A percentile compares a stretch with the other conserved stretches of the same genome.
These are phyloP conservation scores for Oreortyx pictus DNA, from an alignment of 2,797 vertebrate species.

Conservation along the genomic window DNA sequence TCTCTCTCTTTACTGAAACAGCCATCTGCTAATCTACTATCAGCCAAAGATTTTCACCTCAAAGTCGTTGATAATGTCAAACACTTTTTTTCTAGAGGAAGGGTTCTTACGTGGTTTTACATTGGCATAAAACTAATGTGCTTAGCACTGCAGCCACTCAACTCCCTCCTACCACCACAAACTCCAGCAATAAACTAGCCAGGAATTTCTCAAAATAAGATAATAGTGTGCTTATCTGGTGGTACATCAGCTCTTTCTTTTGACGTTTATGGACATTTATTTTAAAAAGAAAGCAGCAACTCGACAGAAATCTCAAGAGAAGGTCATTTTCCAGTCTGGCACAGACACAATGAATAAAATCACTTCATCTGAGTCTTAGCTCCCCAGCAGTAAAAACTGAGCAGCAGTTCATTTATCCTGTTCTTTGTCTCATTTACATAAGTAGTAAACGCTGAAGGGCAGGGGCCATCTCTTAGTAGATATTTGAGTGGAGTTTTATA, in stretches of 20 bases:
- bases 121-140: neutral
- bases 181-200: neutral
- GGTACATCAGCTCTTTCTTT: neutral
- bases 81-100: neutral
- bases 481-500: neutral
- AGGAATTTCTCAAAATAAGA: neutral
- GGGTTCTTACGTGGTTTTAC: neutral
- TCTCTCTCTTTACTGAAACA: neutral
- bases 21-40: neutral
- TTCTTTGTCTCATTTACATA: neutral
- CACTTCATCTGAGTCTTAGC: neutral
- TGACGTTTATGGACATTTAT: neutral
- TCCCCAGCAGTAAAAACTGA: neutral
- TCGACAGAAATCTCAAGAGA: neutral
- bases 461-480: neutral
- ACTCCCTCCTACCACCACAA: neutral
- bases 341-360: neutral
- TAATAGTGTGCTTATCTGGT: neutral
- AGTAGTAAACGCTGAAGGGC: neutral
- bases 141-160: neutral
- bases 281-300: neutral
- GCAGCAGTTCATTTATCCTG: neutral
- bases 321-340: neutral
- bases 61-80: neutral
- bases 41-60: neutral